phyloP scores from a whole-genome alignment of 1,140 invertebrate species.

The Cherax destructor region DNA sequence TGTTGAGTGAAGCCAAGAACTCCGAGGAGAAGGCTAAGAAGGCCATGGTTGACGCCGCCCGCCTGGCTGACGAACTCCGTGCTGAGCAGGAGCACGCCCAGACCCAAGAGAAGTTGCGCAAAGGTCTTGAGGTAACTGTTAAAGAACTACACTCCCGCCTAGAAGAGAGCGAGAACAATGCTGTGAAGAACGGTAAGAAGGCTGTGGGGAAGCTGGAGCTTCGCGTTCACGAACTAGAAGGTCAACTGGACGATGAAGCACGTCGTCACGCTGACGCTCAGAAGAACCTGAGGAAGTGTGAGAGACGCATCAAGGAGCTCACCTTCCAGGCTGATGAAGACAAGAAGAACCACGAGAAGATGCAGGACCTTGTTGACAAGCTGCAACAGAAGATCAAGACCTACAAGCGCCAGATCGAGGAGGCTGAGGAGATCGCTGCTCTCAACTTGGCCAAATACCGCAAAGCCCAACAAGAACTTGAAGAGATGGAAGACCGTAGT shows the following conservation, averaged over 20 bases:
- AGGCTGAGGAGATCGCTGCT: slow-evolving; percentile 62
- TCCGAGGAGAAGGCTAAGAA: slow-evolving; percentile 66
- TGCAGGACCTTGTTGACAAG: slow-evolving; percentile 77
- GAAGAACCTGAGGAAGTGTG: slow-evolving; percentile 67
- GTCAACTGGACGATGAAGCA: slow-evolving; percentile 52
- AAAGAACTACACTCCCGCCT: slow-evolving; percentile 85
- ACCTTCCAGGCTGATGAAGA: slow-evolving; percentile 79
- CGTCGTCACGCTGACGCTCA: slow-evolving; percentile 60
- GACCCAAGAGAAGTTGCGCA: slow-evolving; percentile 61
- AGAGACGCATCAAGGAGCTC: slow-evolving; percentile 63
- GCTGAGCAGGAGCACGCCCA: slow-evolving; percentile 64
- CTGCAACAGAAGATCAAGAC: slow-evolving; percentile 64
- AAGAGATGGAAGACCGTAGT: slow-evolving; percentile 73
- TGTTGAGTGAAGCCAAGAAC: slow-evolving; percentile 64
- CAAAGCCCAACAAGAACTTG: slow-evolving; percentile 80
- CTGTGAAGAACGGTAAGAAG: slow-evolving; percentile 74
- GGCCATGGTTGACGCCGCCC: slow-evolving; percentile 65
- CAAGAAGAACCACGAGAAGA: slow-evolving; percentile 78
- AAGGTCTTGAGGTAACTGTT: slow-evolving; percentile 71
- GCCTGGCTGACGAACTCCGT: slow-evolving; percentile 61
- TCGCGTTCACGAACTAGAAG: slow-evolving; percentile 72
- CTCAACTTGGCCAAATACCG: slow-evolving; percentile 65
- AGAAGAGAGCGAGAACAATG: slow-evolving; percentile 96
- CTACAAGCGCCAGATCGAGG: slow-evolving; percentile 65
- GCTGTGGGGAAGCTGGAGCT: slow-evolving; percentile 77